Conservation (phyloP, 2,797 vertebrate species). For the Muscicapa comitata region DNA sequence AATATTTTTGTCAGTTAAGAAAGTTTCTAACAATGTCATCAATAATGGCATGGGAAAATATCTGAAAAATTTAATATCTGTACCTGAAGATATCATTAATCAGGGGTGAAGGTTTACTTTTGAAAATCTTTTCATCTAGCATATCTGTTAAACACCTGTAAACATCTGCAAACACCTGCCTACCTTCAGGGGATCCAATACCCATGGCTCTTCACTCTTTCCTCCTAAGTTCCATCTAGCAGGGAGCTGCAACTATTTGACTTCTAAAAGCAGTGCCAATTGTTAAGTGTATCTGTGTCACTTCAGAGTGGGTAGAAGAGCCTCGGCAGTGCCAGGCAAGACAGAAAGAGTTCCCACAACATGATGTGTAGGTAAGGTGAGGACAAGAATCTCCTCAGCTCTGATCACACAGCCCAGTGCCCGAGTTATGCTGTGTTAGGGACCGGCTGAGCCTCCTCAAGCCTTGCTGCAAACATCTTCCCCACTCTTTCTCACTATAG, state of each 20-base stretch:
- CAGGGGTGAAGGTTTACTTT: not conserved
- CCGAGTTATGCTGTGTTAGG: not conserved
- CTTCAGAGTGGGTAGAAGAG: not conserved
- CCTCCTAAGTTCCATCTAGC: not conserved
- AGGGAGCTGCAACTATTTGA: not conserved
- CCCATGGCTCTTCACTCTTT: not conserved
- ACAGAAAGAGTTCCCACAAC: not conserved
- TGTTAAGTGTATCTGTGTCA: not conserved
- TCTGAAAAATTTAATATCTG: not conserved
- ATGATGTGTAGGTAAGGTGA: not conserved
- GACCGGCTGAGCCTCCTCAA: not conserved
- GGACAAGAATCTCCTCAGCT: not conserved
- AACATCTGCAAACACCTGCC: not conserved
- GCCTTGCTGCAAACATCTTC: not conserved
- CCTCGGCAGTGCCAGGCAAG: not conserved
- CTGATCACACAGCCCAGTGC: not conserved
- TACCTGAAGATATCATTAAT: not conserved
- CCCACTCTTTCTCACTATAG: not conserved
- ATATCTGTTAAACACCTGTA: not conserved
- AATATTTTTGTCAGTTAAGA: not conserved
- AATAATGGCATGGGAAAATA: not conserved
- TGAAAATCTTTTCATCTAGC: not conserved
- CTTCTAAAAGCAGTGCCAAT: not conserved
- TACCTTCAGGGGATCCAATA: not conserved
- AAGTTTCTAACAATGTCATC: not conserved